These are phyloP conservation scores for Athalia rosae DNA, from an alignment of 2,888 invertebrate species.

Conservation along the genomic window DNA sequence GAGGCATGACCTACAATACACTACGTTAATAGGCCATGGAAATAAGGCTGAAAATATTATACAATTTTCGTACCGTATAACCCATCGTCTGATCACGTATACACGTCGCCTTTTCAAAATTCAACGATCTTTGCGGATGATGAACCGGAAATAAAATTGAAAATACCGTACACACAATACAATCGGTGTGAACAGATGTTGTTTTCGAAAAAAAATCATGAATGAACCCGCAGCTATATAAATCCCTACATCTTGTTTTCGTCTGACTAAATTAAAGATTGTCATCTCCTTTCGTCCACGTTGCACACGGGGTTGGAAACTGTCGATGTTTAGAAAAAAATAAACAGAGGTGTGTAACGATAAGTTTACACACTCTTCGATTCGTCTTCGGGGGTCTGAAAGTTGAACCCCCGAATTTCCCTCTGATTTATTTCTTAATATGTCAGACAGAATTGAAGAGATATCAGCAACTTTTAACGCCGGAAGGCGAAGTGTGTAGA, in stretches of 20 bases:
- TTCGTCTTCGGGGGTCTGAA: not conserved
- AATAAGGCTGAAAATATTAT: too few species aligned
- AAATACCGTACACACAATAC: not conserved
- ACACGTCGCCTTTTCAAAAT: too few species aligned
- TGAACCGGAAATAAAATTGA: too few species aligned
- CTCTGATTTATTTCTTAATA: slow-evolving; percentile 44
- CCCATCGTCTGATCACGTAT: too few species aligned
- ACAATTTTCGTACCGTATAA: too few species aligned
- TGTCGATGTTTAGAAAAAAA: not conserved
- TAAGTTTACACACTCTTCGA: slow-evolving; percentile 23
- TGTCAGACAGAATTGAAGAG: slow-evolving; percentile 46
- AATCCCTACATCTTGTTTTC: slow-evolving; percentile 32
- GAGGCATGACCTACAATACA: not conserved
- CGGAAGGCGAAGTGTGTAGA: slow-evolving; percentile 37
- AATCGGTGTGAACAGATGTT: slow-evolving; percentile 50
- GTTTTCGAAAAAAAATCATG: slow-evolving; percentile 49
- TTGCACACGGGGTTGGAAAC: not conserved
- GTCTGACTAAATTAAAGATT: slow-evolving; percentile 33
- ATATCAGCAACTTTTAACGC: slow-evolving; percentile 47
- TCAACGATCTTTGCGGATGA: too few species aligned
- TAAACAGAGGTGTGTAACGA: not conserved
- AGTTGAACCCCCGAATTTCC: slow-evolving; percentile 36
- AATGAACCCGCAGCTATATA: slow-evolving; percentile 62
- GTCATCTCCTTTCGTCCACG: slow-evolving; percentile 5
- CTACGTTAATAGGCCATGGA: too few species aligned